Evolutionary conservation across 2,888 invertebrate genomes (phyloP), one percentile per base, ranked within the genome.

Genomic region (Tipula lateralis): DNA sequence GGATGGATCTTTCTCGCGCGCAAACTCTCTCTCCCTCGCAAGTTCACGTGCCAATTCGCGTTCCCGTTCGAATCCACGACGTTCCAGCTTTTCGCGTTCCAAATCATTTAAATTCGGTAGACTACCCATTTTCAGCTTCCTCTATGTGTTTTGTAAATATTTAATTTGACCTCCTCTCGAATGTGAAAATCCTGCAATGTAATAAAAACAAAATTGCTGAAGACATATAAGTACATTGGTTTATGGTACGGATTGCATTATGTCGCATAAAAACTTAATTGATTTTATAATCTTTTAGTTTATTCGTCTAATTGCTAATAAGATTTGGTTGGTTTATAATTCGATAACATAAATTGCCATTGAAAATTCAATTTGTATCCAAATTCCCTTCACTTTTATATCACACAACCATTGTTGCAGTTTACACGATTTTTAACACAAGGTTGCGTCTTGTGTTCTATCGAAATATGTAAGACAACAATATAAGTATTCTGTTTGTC

Each of bases 71-170:
- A 89, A 88, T 86, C 88, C 88, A 85, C 89, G 89, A 88, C 91
- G 87, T 84, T 84, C 85, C 32, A 81, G 44, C 30, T 81, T 83
- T 29, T 88, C 88, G 81, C 88, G 88, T 86, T 92, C 92, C 87
- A 94, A 90, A 87, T 93, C 93, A 88, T 93, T 93, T 85, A 94
- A 89, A 89, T 94, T 93, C 86, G 94, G 94, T 87, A 94, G 88
- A 87, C 93, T 93, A 84, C 94, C 93, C 94, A 94, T 94, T 32
- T 85, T 87, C 83, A 6, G 6, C 32, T 32, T 32, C 1, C 32
- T 9, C 6, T 32, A 9, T 2, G 32, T 9, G 1, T 32, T 1
- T 32, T 32, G 36, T 36, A n/a, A n/a, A n/a, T n/a, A n/a, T n/a
- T 36, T 36, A 9, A 36, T 36, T 4, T 32, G 81, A 81, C 29